Evolutionary conservation across 2,888 invertebrate genomes (phyloP).

Genomic region (Torymus tubicola): DNA sequence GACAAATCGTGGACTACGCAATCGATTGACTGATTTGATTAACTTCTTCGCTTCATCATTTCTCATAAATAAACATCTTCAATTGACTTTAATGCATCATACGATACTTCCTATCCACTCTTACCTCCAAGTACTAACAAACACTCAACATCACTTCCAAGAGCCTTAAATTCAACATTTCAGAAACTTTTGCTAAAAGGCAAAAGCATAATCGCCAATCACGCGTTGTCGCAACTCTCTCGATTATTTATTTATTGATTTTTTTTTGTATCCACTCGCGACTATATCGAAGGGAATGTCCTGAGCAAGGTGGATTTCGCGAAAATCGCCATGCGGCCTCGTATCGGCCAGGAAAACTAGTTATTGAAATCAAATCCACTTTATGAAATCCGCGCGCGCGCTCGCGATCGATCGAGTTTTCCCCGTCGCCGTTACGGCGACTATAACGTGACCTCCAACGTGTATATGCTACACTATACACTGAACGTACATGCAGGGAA

Average conservation of each 20-base stretch:
- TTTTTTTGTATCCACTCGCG: not conserved
- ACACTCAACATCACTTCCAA: no score
- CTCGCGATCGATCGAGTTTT: conserved; percentile 40
- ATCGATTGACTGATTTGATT: no score
- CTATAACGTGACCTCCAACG: conserved; percentile 41
- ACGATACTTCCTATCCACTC: no score
- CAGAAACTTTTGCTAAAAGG: no score
- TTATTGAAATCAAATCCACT: conserved; percentile 57
- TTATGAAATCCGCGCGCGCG: conserved; percentile 40
- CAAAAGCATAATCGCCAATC: conserved; percentile 10
- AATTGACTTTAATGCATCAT: no score
- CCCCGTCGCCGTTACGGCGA: conserved; percentile 17
- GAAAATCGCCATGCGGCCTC: conserved; percentile 40
- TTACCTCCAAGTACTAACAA: no score
- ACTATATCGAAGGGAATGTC: conserved; percentile 51
- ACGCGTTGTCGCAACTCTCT: conserved; percentile 35
- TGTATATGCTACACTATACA: not conserved
- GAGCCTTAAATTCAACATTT: no score
- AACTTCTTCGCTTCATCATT: no score
- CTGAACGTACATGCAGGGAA: not conserved
- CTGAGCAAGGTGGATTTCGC: conserved; percentile 54
- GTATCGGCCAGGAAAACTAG: conserved; percentile 38
- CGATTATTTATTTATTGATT: conserved; percentile 35
- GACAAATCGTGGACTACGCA: no score
- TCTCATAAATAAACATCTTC: no score